These are phyloP conservation scores for Scaptomyza flava DNA, from an alignment of 2,888 invertebrate species.

Conservation along the genomic window DNA sequence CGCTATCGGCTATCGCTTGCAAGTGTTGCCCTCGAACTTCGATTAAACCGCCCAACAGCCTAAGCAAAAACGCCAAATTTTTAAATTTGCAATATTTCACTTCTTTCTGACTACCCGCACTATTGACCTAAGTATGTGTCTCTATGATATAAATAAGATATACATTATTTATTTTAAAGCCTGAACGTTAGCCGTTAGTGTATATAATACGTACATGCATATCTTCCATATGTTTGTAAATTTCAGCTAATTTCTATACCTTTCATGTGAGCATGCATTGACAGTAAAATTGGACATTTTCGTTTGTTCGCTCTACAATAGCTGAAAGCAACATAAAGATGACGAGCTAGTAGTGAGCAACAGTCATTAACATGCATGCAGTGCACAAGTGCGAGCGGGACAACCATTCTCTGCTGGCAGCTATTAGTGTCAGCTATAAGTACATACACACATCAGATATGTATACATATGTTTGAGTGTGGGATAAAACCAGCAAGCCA, in stretches of 20 bases:
- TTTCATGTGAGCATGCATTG: slow-evolving; percentile 48
- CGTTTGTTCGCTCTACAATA: slow-evolving; percentile 53
- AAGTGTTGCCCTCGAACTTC: slow-evolving; percentile 44
- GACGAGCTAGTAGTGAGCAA: slow-evolving; percentile 33
- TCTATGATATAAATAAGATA: neutral
- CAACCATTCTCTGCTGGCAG: slow-evolving; percentile 24
- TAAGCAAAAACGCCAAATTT: slow-evolving; percentile 37
- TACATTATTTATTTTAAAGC: slow-evolving; percentile 26
- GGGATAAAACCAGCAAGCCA: slow-evolving; percentile 58
- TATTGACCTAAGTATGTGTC: slow-evolving; percentile 15
- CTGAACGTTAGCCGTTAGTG: slow-evolving; percentile 17
- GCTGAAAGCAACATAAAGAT: slow-evolving; percentile 47
- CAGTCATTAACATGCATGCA: slow-evolving; percentile 22
- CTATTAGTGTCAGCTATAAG: slow-evolving; percentile 61
- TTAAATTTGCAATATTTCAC: slow-evolving; percentile 39
- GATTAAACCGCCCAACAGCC: slow-evolving; percentile 26
- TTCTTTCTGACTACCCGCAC: neutral
- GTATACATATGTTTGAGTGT: slow-evolving; percentile 35
- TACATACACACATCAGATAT: slow-evolving; percentile 26
- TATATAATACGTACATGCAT: no score
- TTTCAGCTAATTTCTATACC: slow-evolving; percentile 30
- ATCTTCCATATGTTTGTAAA: slow-evolving; percentile 29
- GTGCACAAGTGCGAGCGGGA: slow-evolving; percentile 39
- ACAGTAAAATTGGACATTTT: slow-evolving; percentile 62
- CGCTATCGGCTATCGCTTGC: slow-evolving; percentile 37